Evolutionary conservation across 1,140 invertebrate species (phyloP).

Genomic region (Pseudomyrmex cubaensis): DNA sequence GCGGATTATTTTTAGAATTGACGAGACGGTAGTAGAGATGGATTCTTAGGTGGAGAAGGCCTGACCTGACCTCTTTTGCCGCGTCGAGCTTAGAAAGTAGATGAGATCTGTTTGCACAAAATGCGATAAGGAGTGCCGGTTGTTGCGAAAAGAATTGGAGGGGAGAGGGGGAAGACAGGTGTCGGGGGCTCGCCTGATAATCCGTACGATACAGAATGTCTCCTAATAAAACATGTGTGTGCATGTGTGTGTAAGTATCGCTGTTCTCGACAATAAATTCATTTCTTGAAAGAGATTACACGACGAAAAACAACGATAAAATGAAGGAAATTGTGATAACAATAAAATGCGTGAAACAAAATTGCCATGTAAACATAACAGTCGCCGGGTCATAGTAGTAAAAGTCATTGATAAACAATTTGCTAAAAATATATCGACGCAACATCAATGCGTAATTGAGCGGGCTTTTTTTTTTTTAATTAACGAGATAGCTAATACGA

Average conservation of each 20-base stretch:
- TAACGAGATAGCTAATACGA: neutral
- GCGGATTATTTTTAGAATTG: conserved; percentile 51
- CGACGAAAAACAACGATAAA: conserved; percentile 5
- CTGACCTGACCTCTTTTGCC: conserved; percentile 49
- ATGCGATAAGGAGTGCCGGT: conserved; percentile 34
- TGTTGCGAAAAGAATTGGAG: neutral
- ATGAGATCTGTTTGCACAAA: conserved; percentile 35
- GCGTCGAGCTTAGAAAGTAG: conserved; percentile 43
- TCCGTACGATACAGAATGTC: conserved; percentile 8
- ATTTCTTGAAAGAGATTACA: neutral
- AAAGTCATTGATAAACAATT: neutral
- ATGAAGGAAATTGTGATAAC: neutral
- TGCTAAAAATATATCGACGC: neutral
- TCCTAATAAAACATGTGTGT: conserved; percentile 4
- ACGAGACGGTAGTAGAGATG: conserved; percentile 6
- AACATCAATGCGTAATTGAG: neutral
- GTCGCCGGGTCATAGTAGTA: neutral
- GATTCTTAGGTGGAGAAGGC: conserved; percentile 16
- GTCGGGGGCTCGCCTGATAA: conserved; percentile 30
- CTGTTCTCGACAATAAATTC: conserved; percentile 28
- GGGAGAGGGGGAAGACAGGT: neutral
- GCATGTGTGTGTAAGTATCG: neutral
- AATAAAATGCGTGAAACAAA: neutral
- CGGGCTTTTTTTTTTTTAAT: neutral
- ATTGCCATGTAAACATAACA: neutral